phyloP scores from a whole-genome alignment of 2,888 invertebrate genomes.

The Synergus japonicus region DNA sequence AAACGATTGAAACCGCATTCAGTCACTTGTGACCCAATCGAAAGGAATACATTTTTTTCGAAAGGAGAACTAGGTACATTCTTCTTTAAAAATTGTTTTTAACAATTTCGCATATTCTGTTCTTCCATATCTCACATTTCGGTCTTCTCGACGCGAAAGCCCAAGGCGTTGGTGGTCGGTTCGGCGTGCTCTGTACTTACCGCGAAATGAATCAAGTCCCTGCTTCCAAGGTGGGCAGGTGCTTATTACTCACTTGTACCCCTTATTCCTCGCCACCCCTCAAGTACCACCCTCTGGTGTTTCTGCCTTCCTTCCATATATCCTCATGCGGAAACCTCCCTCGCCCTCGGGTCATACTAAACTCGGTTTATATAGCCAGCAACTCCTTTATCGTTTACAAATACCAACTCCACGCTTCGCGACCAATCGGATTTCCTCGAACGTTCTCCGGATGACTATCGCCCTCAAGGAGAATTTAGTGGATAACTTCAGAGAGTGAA shows the following conservation, averaged over 20 bases:
- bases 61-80: neutral
- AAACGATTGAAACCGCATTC: no score
- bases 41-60: no score
- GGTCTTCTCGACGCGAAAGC: constrained; percentile 58
- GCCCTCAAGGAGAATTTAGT: constrained; percentile 30
- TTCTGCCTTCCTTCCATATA: constrained; percentile 55
- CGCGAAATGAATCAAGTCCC: constrained; percentile 77
- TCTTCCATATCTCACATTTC: constrained; percentile 2
- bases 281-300: constrained; percentile 46
- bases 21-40: neutral
- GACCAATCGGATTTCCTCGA: constrained; percentile 40
- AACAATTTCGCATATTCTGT: neutral
- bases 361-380: constrained; percentile 46
- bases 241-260: constrained; percentile 74
- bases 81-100: no score
- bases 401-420: constrained; percentile 47
- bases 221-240: constrained; percentile 75
- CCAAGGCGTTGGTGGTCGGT: constrained; percentile 66
- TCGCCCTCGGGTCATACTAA: constrained; percentile 70
- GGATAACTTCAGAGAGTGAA: neutral
- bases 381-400: constrained; percentile 64
- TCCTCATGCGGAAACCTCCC: constrained; percentile 67
- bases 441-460: constrained; percentile 28
- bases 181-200: constrained; percentile 75
- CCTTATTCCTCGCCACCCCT: constrained; percentile 51